Conservation (phyloP, 1,140 invertebrate genomes). For the Drosophila navojoa region DNA sequence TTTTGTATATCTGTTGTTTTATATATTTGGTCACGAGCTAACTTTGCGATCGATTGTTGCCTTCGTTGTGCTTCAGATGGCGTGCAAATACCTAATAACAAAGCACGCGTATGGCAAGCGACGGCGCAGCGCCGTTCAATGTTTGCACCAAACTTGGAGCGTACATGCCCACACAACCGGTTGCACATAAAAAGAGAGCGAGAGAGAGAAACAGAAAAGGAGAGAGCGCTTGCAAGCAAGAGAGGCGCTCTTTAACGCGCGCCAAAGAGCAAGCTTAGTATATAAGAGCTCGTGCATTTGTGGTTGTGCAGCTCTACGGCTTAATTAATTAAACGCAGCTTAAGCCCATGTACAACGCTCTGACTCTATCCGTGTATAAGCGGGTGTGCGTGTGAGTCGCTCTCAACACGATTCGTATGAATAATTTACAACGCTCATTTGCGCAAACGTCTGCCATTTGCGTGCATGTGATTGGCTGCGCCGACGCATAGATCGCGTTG, state of each 20-base stretch:
- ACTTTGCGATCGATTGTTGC: slow-evolving; percentile 78
- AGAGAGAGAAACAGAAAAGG: slow-evolving; percentile 16
- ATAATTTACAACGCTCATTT: slow-evolving; percentile 58
- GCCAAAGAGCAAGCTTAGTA: slow-evolving; percentile 32
- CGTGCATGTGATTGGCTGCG: slow-evolving; percentile 51
- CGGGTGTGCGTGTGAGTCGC: background rate
- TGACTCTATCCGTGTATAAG: background rate
- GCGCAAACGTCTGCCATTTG: slow-evolving; percentile 51
- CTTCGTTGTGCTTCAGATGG: slow-evolving; percentile 81
- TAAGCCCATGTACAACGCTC: slow-evolving; percentile 3
- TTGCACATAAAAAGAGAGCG: slow-evolving; percentile 28
- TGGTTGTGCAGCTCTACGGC: slow-evolving; percentile 37
- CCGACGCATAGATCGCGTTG: slow-evolving; percentile 62
- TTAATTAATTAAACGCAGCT: slow-evolving; percentile 45
- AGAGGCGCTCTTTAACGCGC: slow-evolving; percentile 11
- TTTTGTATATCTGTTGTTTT: slow-evolving; percentile 58
- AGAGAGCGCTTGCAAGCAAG: background rate
- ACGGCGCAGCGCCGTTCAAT: slow-evolving; percentile 59
- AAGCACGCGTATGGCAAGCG: slow-evolving; percentile 66
- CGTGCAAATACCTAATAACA: slow-evolving; percentile 78
- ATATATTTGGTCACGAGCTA: slow-evolving; percentile 59
- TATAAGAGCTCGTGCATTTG: slow-evolving; percentile 19
- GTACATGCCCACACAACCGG: slow-evolving; percentile 55
- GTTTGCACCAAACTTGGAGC: slow-evolving; percentile 69
- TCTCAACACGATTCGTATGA: slow-evolving; percentile 46